Conservation (phyloP, 2,113 vertebrate genomes). For the Passer domesticus region DNA sequence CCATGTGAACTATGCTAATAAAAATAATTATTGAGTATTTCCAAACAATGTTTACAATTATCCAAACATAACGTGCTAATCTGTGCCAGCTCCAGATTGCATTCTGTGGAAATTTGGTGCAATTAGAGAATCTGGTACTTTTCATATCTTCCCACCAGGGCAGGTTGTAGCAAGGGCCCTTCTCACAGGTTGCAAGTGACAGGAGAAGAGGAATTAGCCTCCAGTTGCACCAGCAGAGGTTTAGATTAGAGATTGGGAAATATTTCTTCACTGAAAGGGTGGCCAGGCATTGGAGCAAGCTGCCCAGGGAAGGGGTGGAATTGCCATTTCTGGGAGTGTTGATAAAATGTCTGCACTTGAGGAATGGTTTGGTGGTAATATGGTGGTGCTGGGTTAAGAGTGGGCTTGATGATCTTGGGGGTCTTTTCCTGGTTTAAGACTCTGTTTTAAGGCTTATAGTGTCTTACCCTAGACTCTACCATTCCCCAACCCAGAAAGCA, state of each 20-base stretch:
- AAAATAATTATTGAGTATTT: not conserved
- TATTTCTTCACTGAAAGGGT: not conserved
- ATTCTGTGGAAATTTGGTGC: not conserved
- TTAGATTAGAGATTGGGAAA: not conserved
- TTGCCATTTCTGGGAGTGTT: not conserved
- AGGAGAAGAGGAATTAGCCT: not conserved
- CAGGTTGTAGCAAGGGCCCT: not conserved
- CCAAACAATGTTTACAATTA: not conserved
- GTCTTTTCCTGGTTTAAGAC: not conserved
- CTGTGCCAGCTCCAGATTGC: not conserved
- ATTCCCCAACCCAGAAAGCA: not conserved
- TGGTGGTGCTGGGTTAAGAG: not conserved
- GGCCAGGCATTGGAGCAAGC: not conserved
- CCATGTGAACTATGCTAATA: not conserved
- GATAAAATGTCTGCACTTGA: not conserved
- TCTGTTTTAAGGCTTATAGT: not conserved
- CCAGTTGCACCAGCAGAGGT: not conserved
- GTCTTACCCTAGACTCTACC: not conserved
- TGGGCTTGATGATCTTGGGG: not conserved
- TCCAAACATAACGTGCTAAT: not conserved
- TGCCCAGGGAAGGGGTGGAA: not conserved
- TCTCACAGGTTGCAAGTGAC: fast-evolving
- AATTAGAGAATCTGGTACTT: not conserved
- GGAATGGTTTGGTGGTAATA: not conserved
- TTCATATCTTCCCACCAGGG: not conserved